phyloP scores from a whole-genome alignment of 2,797 vertebrate genomes.

The Pseudomugil tenellus region DNA sequence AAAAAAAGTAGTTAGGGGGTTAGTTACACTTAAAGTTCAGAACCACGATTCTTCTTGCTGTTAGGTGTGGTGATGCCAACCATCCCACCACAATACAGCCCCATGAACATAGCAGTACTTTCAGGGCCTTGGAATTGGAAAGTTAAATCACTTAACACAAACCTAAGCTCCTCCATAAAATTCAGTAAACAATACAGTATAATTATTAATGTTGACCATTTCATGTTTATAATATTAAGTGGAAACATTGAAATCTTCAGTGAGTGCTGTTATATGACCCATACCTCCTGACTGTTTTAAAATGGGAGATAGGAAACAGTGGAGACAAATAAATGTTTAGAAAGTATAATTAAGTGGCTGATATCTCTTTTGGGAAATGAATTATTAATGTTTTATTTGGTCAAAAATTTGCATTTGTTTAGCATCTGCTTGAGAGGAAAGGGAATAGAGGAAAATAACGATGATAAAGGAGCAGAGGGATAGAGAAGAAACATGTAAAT shows the following conservation, averaged over 20 bases:
- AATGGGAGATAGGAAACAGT: constrained; percentile 28
- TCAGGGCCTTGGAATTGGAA: no score
- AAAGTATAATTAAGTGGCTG: constrained; percentile 82
- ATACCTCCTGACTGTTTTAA: constrained; percentile 28
- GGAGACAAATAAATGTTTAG: constrained; percentile 71
- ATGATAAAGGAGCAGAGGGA: constrained; percentile 35
- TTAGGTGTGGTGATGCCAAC: no score
- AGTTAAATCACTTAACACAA: no score
- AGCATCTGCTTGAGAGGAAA: constrained; percentile 39
- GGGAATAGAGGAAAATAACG: constrained; percentile 27
- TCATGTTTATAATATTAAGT: neutral
- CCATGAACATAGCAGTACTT: no score
- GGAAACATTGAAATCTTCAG: constrained; percentile 29
- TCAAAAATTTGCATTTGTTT: constrained; percentile 69
- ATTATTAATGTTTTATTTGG: constrained; percentile 80
- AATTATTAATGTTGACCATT: neutral
- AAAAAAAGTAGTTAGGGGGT: no score
- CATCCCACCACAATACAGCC: no score
- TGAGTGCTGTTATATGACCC: constrained; percentile 27
- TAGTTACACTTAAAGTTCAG: no score
- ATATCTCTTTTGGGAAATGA: constrained; percentile 77
- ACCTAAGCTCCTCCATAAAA: neutral
- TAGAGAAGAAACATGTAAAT: constrained; percentile 29
- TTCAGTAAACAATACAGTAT: neutral
- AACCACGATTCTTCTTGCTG: no score